Base-by-base conservation (phyloP, 1,140 invertebrate species). In the Orius laevigatus region DNA sequence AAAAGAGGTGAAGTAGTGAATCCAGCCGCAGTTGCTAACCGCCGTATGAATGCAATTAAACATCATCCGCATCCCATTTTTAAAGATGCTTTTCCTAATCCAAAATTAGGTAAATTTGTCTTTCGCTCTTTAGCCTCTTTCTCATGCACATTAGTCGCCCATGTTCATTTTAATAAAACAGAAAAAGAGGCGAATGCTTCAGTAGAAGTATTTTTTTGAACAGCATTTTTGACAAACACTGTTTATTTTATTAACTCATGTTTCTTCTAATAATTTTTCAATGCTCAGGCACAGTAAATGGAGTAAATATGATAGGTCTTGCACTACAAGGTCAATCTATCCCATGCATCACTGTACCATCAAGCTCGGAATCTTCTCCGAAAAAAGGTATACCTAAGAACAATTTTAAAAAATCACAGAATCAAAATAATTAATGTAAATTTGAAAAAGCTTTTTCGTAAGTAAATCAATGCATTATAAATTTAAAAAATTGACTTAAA, bases 301-400 rank as follows among this genome's bases (percentile, higher is more conserved):
- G 76, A 19, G 73, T 80, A 61, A 79, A 79, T 60, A 74, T 78
- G 62, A 76, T 78, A 56, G 75, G 76, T 50, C 60, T 79, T 52
- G 73, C 75, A 15, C 62, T 78, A 10, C 74, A 77, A 61, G 72
- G 67, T 33, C 71, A 71, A 14, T 68, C 71, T 6, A 67, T 70
- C 36, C 64, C 73, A 11, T 54, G 60, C 46, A 6, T 54, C 3
- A 32, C 50, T 52, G 52, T 55, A 55, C 51, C 54, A 12, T 16
- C 52, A 19, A 19, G 18, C 41, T n/a, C n/a, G 12, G 11, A 16
- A 16, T 20, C 18, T 3, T 43, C 41, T 43, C 41, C 18, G 11
- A 43, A n/a, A 43, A 25, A 25, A 25, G 25, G 25, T 25, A 25
- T 25, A 25, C 25, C 25, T 25, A 4, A n/a, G n/a, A 25, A 25